These are phyloP conservation scores for Mamestra configurata DNA, from an alignment of 1,140 invertebrate genomes.

Conservation along the genomic window DNA sequence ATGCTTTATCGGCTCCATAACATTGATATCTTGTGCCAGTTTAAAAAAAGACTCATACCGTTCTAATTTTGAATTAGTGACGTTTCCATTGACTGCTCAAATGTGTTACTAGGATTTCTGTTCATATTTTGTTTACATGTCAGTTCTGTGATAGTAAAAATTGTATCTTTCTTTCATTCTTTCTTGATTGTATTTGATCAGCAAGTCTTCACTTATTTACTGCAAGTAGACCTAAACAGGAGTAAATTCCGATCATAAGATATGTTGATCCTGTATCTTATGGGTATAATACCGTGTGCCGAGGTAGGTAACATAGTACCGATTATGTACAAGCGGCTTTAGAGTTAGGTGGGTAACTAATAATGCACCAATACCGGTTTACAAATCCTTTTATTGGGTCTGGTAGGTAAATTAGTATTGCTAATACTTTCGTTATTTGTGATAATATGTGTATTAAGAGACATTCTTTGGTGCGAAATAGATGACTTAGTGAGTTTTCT, in stretches of 20 bases:
- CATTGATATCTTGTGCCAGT: no score
- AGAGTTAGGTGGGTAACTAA: neutral
- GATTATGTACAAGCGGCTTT: conserved; percentile 28
- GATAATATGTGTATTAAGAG: neutral
- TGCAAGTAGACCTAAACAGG: neutral
- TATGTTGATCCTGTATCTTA: conserved; percentile 38
- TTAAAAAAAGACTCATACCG: no score
- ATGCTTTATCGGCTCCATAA: no score
- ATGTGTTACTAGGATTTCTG: no score
- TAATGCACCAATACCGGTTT: neutral
- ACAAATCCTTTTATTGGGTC: conserved; percentile 31
- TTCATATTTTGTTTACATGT: no score
- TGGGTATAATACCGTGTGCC: conserved; percentile 8
- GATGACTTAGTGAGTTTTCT: neutral
- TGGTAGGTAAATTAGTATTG: neutral
- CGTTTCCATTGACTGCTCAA: no score
- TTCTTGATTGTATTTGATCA: neutral
- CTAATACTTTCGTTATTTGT: neutral
- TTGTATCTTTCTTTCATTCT: no score
- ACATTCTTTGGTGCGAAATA: neutral
- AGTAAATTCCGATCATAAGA: conserved; percentile 24
- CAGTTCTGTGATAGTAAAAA: no score
- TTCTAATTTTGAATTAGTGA: neutral
- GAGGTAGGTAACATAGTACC: conserved; percentile 29
- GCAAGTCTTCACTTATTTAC: neutral